A percentile compares a stretch with the other conserved stretches of the same genome.
Evolutionary conservation across 1,140 invertebrate species (phyloP).

Genomic region (Onthophagus taurus): DNA sequence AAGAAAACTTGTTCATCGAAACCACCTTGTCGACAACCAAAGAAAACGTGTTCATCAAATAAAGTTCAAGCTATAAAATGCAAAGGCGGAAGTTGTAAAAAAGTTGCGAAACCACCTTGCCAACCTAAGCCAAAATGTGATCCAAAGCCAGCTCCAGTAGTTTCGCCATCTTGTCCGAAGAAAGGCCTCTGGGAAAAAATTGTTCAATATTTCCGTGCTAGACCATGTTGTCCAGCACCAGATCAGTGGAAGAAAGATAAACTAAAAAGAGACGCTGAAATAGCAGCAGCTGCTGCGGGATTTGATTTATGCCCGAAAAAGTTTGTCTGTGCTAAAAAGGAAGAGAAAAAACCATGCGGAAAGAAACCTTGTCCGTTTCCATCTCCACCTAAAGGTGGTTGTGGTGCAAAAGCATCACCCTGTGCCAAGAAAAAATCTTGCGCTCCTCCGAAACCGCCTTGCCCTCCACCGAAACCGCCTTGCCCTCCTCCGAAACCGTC

Average conservation of each 20-base stretch:
- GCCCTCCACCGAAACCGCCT: too few species aligned
- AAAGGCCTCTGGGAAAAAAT: conserved; percentile 22
- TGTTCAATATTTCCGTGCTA: conserved; percentile 28
- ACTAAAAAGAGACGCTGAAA: conserved; percentile 22
- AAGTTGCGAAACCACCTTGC: not conserved
- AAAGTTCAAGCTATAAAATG: not conserved
- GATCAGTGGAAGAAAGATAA: conserved; percentile 26
- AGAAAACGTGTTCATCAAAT: not conserved
- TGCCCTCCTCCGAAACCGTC: too few species aligned
- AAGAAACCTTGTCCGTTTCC: too few species aligned
- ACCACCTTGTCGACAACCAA: not conserved
- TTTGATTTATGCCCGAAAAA: conserved; percentile 21
- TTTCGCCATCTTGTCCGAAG: not conserved
- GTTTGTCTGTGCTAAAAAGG: conserved; percentile 1
- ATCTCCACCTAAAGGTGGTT: too few species aligned
- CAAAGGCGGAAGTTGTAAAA: not conserved
- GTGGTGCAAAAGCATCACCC: too few species aligned
- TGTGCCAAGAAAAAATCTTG: too few species aligned
- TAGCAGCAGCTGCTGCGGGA: conserved; percentile 24
- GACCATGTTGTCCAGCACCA: conserved; percentile 27
- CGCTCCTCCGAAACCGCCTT: too few species aligned
- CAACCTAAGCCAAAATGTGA: not conserved
- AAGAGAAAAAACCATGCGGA: not conserved
- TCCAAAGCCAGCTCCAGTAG: not conserved
- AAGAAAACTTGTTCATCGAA: not conserved